Conservation (phyloP, 2,797 vertebrate genomes). For the Halcyon badia region DNA sequence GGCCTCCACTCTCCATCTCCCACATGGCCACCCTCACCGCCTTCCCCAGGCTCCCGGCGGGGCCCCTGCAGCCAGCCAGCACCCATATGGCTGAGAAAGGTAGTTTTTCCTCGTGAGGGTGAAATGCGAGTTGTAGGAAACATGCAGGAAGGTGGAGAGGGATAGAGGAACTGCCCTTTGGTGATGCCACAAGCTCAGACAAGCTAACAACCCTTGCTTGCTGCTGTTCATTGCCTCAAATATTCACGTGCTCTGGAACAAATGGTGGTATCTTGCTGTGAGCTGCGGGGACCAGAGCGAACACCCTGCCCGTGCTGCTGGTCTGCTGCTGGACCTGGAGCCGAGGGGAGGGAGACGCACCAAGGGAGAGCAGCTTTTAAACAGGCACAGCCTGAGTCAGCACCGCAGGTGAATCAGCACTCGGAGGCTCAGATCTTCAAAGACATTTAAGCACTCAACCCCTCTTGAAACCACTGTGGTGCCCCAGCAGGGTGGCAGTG, state of each 20-base stretch:
- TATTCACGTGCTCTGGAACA: neutral
- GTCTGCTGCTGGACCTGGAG: neutral
- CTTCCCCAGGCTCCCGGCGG: fast-evolving
- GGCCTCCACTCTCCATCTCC: neutral
- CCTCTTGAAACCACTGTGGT: neutral
- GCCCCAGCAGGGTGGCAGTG: neutral
- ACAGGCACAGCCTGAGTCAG: neutral
- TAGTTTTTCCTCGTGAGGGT: neutral
- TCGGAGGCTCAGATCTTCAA: neutral
- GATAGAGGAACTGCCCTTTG: neutral
- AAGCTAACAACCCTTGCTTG: neutral
- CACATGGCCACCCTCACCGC: fast-evolving
- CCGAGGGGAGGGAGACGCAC: neutral
- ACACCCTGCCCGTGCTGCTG: fast-evolving
- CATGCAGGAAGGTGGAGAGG: neutral
- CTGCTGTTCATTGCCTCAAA: fast-evolving
- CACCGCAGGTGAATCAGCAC: fast-evolving
- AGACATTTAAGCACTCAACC: neutral
- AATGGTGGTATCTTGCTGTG: neutral
- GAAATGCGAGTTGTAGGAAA: neutral
- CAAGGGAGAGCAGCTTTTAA: fast-evolving
- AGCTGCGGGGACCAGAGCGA: neutral
- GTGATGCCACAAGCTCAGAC: fast-evolving
- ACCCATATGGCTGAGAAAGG: neutral
- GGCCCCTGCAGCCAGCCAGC: neutral